These are phyloP conservation scores for Hapalemur alaotrensis DNA, from an alignment of 2,797 vertebrate genomes.

Conservation along the genomic window DNA sequence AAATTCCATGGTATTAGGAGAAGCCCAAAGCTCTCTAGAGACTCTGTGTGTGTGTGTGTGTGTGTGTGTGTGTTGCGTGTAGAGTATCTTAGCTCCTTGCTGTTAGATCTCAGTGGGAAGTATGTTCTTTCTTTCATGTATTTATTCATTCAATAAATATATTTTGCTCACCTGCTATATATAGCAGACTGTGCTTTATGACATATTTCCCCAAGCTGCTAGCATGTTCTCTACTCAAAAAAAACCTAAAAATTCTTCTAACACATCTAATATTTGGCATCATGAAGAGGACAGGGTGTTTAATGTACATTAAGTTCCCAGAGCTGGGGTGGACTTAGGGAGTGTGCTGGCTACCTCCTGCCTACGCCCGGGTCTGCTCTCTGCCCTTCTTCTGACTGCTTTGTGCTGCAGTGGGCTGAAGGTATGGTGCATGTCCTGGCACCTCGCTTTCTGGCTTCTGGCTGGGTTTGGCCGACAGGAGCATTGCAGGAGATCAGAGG, in stretches of 20 bases:
- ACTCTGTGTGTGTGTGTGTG: not conserved
- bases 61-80: not conserved
- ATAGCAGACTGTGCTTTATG: not conserved
- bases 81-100: not conserved
- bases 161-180: not conserved
- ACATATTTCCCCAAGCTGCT: not conserved
- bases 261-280: not conserved
- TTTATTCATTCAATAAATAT: slow-evolving; percentile 31
- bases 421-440: accelerated
- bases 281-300: not conserved
- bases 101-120: not conserved
- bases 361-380: not conserved
- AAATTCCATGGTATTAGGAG: not conserved
- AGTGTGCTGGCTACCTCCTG: not conserved
- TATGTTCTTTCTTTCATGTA: not conserved
- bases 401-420: not conserved
- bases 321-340: not conserved
- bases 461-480: not conserved
- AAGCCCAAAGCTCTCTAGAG: not conserved
- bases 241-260: not conserved
- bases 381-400: not conserved
- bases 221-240: not conserved
- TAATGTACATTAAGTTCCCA: not conserved
- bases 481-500: not conserved
- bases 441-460: not conserved